A percentile compares a stretch with the other conserved stretches of the same genome.
Evolutionary conservation across 1,140 invertebrate genomes (phyloP).

Genomic region (Eriocheir sinensis): DNA sequence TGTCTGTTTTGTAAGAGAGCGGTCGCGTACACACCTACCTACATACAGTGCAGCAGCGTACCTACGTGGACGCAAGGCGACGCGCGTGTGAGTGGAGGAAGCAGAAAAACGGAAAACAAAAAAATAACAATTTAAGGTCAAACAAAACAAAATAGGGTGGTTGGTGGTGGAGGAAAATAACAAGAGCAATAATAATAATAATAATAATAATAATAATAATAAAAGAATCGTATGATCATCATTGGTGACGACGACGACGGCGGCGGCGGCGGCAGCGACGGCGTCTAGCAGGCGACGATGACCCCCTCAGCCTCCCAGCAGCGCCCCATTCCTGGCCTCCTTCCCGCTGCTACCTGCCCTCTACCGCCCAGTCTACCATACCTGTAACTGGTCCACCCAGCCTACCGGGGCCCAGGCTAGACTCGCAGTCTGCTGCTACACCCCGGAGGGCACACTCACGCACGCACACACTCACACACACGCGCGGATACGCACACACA

Average conservation of each 20-base stretch:
- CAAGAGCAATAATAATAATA: too few relatives aligned
- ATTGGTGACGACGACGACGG: neutral
- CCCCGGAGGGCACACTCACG: neutral
- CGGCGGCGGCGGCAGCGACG: too few relatives aligned
- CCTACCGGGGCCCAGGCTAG: neutral
- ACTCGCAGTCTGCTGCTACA: neutral
- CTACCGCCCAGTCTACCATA: neutral
- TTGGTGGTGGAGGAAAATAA: constrained; percentile 12
- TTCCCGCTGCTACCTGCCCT: constrained; percentile 9
- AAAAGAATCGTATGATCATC: too few relatives aligned
- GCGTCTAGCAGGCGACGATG: too few relatives aligned
- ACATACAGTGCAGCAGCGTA: too few relatives aligned
- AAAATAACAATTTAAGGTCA: neutral
- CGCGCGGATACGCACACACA: too few relatives aligned
- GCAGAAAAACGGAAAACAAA: neutral
- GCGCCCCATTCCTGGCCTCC: neutral
- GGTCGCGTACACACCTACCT: neutral
- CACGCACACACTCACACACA: neutral
- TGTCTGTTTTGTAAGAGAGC: too few relatives aligned
- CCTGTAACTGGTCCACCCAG: neutral
- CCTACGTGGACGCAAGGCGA: neutral
- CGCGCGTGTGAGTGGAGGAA: constrained; percentile 19
- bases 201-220: constrained; percentile 28
- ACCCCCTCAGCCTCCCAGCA: neutral
- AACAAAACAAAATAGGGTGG: neutral